Evolutionary conservation across 1,140 invertebrate genomes (phyloP), one percentile per base, ranked within the genome.

Genomic region (Brachionus koreanus): DNA sequence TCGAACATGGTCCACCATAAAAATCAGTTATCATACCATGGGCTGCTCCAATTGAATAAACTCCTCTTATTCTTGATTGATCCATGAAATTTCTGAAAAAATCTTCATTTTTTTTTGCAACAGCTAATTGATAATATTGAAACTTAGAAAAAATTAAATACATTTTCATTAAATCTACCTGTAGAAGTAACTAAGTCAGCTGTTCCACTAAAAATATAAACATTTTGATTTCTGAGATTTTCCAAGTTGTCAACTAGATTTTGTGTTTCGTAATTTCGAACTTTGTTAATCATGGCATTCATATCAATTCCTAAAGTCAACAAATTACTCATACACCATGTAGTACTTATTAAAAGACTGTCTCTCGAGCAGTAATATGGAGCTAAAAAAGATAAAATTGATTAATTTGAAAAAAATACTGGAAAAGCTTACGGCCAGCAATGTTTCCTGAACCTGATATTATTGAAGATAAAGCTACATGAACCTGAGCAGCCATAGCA

Each of bases 401-500:
- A n/a, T 13, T 3, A 6, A 25, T 16, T 35, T 19, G n/a, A 10
- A 65, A 37, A 23, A 16, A 39, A 43, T 42, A 65, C n/a, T 37
- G 0, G 25, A 33, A 9, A 35, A 2, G 12, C 81, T 84, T 85
- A 89, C 88, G 83, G 85, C 88, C 88, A 35, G 88, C 88, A 61
- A 88, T 85, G 4, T 88, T 82, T 33, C 87, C 88, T 12, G 84
- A 86, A 33, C 88, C 88, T 83, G 86, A 86, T 19, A 89, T 84
- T 5, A 83, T 83, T 13, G 76, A 82, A 0, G 88, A 89, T 65
- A 84, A 85, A 1, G 86, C 87, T 5, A 89, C 87, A 84, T 89
- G 89, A 37, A 87, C 84, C 83, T 89, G 89, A 52, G 85, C 85
- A 29, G 88, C 88, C 86, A 89, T 88, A 39, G 85, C 86, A 43